Conservation (phyloP, 2,888 invertebrate genomes). For the Mimachlamys varia region DNA sequence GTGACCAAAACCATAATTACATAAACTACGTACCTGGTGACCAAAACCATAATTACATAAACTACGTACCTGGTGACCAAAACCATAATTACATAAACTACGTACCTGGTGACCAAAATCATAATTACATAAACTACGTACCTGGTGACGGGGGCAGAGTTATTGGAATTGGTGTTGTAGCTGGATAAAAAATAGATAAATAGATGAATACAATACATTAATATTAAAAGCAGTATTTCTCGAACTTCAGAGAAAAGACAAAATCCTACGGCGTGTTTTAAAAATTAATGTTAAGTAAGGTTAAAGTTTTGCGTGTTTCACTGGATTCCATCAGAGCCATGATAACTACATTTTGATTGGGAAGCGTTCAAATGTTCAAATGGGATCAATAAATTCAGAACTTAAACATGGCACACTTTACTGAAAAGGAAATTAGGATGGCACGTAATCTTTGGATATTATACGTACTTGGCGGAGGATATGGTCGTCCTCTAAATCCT, state of each 20-base stretch:
- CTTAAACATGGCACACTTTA: too few species aligned
- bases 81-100: neutral
- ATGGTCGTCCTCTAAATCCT: neutral
- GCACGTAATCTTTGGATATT: neutral
- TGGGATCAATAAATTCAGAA: too few species aligned
- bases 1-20: neutral
- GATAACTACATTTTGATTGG: too few species aligned
- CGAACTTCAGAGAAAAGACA: too few species aligned
- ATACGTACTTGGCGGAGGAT: constrained; percentile 10
- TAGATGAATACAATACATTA: neutral
- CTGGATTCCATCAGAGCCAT: too few species aligned
- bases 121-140: neutral
- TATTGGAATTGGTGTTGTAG: neutral
- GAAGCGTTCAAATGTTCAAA: too few species aligned
- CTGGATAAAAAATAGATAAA: neutral
- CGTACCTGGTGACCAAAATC: neutral
- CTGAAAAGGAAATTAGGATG: too few species aligned
- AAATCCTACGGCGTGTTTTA: too few species aligned
- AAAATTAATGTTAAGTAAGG: too few species aligned
- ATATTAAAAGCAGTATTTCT: neutral
- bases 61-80: neutral
- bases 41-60: neutral
- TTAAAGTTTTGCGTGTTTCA: too few species aligned
- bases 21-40: neutral
- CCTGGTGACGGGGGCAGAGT: neutral